These are phyloP conservation scores for Brachionus asplanchnoidis DNA, from an alignment of 1,140 invertebrate genomes.

Conservation along the genomic window DNA sequence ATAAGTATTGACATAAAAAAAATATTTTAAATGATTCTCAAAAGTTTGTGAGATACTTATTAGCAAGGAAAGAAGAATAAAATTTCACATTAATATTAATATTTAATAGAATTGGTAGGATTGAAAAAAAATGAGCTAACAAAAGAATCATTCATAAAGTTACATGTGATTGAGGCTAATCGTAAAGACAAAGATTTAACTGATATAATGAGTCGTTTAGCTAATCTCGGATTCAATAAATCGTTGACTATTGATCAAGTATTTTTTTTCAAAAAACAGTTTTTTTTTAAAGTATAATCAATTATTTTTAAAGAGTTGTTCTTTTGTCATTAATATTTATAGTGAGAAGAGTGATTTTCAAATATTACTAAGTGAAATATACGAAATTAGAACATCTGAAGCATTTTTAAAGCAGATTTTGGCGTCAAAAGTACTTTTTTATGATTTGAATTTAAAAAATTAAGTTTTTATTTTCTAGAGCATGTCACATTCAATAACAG, in stretches of 20 bases:
- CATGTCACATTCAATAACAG: background rate
- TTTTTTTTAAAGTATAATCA: background rate
- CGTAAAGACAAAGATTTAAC: background rate
- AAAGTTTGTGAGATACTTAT: too few species aligned
- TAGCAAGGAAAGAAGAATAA: too few species aligned
- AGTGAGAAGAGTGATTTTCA: background rate
- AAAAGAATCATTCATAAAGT: background rate
- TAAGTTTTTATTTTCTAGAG: background rate
- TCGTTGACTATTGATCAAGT: slow-evolving; percentile 30
- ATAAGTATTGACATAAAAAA: too few species aligned
- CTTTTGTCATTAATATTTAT: background rate
- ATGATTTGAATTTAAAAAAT: background rate
- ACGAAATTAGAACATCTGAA: background rate
- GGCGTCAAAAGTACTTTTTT: background rate
- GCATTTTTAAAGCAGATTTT: slow-evolving; percentile 12
- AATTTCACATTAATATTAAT: background rate
- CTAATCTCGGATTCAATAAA: slow-evolving; percentile 30
- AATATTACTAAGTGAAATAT: slow-evolving; percentile 23
- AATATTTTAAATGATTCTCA: too few species aligned
- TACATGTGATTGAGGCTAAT: background rate
- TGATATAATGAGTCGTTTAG: background rate
- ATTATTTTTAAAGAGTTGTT: background rate
- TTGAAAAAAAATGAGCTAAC: slow-evolving; percentile 33
- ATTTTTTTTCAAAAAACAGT: background rate
- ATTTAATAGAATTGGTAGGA: slow-evolving; percentile 2